These are phyloP conservation scores for Thecophora atra DNA, from an alignment of 2,888 invertebrate genomes.

Conservation along the genomic window DNA sequence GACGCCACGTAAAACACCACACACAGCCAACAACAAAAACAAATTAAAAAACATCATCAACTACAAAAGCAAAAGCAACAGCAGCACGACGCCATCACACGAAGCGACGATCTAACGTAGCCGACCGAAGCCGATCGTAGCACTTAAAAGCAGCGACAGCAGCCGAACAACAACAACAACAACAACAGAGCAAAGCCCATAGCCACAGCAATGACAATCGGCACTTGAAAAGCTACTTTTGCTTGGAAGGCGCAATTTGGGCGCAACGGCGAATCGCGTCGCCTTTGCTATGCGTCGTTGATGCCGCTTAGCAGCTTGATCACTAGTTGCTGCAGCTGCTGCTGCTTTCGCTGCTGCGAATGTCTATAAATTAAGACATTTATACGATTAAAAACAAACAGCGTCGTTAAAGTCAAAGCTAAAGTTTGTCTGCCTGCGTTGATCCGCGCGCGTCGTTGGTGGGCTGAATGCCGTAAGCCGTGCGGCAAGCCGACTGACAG, in stretches of 20 bases:
- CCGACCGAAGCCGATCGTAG: conserved; percentile 22
- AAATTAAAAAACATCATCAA: not conserved
- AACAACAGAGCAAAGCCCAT: conserved; percentile 31
- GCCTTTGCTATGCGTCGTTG: not conserved
- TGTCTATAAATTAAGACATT: conserved; percentile 63
- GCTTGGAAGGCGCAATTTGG: conserved; percentile 29
- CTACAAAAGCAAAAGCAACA: not conserved
- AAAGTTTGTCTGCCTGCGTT: conserved; percentile 44
- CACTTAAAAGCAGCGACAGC: conserved; percentile 8
- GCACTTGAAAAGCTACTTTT: conserved; percentile 22
- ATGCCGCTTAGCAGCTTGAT: not conserved
- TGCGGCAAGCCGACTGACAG: not conserved
- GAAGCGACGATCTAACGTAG: conserved; percentile 14
- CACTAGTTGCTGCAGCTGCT: not conserved
- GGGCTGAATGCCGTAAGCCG: conserved; percentile 46
- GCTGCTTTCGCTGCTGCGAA: conserved; percentile 21
- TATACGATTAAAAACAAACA: conserved; percentile 63
- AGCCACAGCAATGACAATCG: conserved; percentile 39
- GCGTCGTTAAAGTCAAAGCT: conserved; percentile 48
- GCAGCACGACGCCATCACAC: not conserved
- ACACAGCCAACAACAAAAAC: conserved; percentile 10
- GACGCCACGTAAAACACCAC: not conserved
- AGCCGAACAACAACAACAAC: conserved; percentile 28
- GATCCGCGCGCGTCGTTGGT: conserved; percentile 53
- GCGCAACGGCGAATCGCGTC: conserved; percentile 17